Percentiles rank a stretch among this genome's conserved stretches.
Evolutionary conservation across 2,888 invertebrate species (phyloP).

Genomic region (Cylindroiulus punctatus): DNA sequence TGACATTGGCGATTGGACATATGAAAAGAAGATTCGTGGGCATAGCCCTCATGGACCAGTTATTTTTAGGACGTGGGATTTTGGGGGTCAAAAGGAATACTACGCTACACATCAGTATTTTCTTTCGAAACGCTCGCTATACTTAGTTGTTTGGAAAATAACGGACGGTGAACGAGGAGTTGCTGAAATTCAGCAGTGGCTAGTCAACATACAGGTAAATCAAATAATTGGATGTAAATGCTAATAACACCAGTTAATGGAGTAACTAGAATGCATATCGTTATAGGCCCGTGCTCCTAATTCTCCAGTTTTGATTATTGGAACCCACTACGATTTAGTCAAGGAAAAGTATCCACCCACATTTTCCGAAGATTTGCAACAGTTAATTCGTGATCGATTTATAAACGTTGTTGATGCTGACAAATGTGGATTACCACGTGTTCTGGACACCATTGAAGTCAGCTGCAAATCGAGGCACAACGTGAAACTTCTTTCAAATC

Average conservation of each 20-base stretch:
- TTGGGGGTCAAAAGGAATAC: conserved; percentile 97
- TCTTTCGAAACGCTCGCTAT: conserved; percentile 91
- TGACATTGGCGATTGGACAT: conserved; percentile 94
- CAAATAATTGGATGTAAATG: neutral
- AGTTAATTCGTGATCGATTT: conserved; percentile 84
- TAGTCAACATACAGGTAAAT: conserved; percentile 86
- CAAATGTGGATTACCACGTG: conserved; percentile 92
- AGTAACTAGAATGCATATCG: neutral
- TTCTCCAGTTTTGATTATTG: conserved; percentile 94
- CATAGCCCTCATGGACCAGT: conserved; percentile 78
- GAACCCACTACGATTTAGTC: conserved; percentile 93
- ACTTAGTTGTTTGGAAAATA: conserved; percentile 94
- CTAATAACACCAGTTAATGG: neutral
- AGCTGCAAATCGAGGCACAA: conserved; percentile 89
- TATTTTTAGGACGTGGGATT: conserved; percentile 97
- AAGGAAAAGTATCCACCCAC: conserved; percentile 72
- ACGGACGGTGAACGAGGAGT: conserved; percentile 91
- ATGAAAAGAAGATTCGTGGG: conserved; percentile 83
- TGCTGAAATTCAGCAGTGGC: conserved; percentile 91
- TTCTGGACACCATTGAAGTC: conserved; percentile 92
- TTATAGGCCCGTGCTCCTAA: conserved; percentile 90
- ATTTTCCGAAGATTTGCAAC: conserved; percentile 82
- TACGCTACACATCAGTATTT: conserved; percentile 99
- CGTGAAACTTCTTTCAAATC: conserved; percentile 85
- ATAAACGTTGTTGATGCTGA: conserved; percentile 95